A percentile compares a stretch with the other conserved stretches of the same genome.
These are phyloP conservation scores for Eulithis testata DNA, from an alignment of 2,888 invertebrate species.

Conservation along the genomic window DNA sequence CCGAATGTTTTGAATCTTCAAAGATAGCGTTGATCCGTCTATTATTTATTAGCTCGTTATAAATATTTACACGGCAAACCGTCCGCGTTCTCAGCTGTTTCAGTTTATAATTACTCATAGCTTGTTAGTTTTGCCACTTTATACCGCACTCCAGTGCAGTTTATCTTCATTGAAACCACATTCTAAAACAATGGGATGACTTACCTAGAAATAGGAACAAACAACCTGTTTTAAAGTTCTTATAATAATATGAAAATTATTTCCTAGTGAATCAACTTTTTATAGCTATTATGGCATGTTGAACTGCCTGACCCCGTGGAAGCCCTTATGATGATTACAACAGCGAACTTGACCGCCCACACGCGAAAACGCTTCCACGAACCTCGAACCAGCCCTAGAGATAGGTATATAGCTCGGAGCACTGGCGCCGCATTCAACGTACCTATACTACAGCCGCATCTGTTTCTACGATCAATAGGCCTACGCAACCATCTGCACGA, in stretches of 20 bases:
- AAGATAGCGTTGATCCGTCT: slow-evolving; percentile 22
- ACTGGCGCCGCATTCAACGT: slow-evolving; percentile 28
- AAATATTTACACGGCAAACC: slow-evolving; percentile 36
- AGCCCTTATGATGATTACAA: slow-evolving; percentile 66
- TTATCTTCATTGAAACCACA: slow-evolving; percentile 62
- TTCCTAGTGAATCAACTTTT: slow-evolving; percentile 68
- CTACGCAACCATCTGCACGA: slow-evolving; percentile 40
- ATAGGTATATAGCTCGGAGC: slow-evolving; percentile 41
- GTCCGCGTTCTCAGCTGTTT: slow-evolving; percentile 44
- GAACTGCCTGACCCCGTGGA: slow-evolving; percentile 69
- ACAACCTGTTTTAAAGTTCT: slow-evolving; percentile 52
- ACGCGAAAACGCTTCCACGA: slow-evolving; percentile 56
- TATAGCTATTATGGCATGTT: slow-evolving; percentile 55
- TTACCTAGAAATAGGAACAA: slow-evolving; percentile 65
- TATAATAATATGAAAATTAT: slow-evolving; percentile 60
- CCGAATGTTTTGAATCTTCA: slow-evolving; percentile 16
- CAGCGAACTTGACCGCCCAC: slow-evolving; percentile 79
- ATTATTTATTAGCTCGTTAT: slow-evolving; percentile 35
- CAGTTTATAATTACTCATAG: slow-evolving; percentile 45
- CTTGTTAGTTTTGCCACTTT: slow-evolving; percentile 45
- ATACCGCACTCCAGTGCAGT: slow-evolving; percentile 45
- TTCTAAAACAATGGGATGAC: slow-evolving; percentile 47
- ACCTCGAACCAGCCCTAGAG: slow-evolving; percentile 49
- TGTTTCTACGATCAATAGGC: slow-evolving; percentile 51
- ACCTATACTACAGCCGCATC: slow-evolving; percentile 39